Base-by-base conservation (phyloP, 2,113 vertebrate species). In the Orthonyx spaldingii region DNA sequence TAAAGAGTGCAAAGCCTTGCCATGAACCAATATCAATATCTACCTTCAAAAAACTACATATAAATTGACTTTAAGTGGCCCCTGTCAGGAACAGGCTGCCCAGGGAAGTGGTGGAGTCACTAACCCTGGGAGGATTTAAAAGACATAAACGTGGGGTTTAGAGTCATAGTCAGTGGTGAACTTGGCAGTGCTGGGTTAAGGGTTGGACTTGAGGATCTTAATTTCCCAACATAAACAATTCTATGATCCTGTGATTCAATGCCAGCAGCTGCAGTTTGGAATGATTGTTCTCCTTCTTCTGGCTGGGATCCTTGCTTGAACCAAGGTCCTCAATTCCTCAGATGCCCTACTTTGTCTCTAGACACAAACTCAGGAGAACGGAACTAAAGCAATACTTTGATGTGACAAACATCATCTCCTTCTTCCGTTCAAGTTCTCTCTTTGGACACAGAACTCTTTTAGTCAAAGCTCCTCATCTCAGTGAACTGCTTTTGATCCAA, bases 91-190 rank as follows among this genome's bases (percentile, higher is more conserved):
- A 32, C 5, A 64, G 18, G 26, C 3, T 57, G 19, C 23, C 32
- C 27, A 59, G 20, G 37, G 23, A n/a, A 53, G 17, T 5, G 17
- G 3, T 44, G 3, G 30, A 39, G 23, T 44, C 37, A 37, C 16
- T 9, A 7, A 7, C 3, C 12, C 52, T 13, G 47, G 13, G 39
- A 16, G 4, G 50, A 20, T 60, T 15, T n/a, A 26, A 44, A 53
- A 37, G 9, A 28, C 0, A 3, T 8, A 33, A 10, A 37, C 12
- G 5, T 27, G n/a, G 13, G 42, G 17, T 18, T 50, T 28, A 19
- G 27, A 44, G 32, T 16, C 10, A 3, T 16, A 18, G 12, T 44
- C 23, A 47, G 55, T 19, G 55, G 7, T 33, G 26, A 16, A 9
- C 6, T 17, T 30, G 28, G 44, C n/a, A 68, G 13, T 33, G n/a